phyloP scores from a whole-genome alignment of 2,888 invertebrate species.

The Harpalus rufipes region DNA sequence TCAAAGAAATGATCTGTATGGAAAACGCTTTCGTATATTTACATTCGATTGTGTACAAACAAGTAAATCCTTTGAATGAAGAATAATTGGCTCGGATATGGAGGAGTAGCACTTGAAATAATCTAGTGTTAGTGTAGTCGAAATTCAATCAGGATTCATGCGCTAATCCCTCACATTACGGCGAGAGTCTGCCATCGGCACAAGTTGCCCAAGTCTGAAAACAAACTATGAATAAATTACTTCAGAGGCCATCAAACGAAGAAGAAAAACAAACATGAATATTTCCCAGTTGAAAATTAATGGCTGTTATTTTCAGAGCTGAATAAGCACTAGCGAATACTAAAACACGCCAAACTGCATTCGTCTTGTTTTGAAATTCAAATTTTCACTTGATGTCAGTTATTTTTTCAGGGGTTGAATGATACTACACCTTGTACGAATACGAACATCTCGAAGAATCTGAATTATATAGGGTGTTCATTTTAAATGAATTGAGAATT shows the following conservation, averaged over 20 bases:
- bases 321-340: conserved; percentile 36
- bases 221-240: conserved; percentile 59
- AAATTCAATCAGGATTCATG: conserved; percentile 10
- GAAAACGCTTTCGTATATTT: neutral
- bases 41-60: neutral
- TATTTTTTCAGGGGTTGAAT: conserved; percentile 35
- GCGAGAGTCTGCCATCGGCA: conserved; percentile 16
- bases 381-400: conserved; percentile 38
- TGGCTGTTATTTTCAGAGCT: conserved; percentile 53
- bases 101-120: neutral
- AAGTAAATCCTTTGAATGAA: neutral
- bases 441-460: conserved; percentile 3
- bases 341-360: conserved; percentile 44
- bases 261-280: conserved; percentile 58
- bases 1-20: neutral
- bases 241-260: conserved; percentile 37
- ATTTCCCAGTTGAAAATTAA: conserved; percentile 54
- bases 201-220: conserved; percentile 44
- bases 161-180: conserved; percentile 25
- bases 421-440: conserved; percentile 22
- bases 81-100: neutral
- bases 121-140: neutral
- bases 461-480: conserved; percentile 16
- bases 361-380: conserved; percentile 46
- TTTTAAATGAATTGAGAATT: too few species aligned